Evolutionary conservation across 2,797 vertebrate species (phyloP).

Genomic region (Mycteria americana): DNA sequence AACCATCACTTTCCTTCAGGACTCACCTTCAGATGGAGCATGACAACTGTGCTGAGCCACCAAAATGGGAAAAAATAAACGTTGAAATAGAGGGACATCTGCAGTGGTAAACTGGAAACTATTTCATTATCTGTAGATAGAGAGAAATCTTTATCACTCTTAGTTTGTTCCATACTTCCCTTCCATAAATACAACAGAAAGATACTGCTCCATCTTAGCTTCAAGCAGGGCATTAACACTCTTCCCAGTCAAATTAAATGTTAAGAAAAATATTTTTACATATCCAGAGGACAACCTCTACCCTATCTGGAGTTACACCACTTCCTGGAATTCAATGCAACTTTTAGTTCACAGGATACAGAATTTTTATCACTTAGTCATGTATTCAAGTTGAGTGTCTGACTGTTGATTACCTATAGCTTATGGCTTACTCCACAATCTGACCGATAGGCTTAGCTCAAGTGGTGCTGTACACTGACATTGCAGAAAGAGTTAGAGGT

Average conservation of each 20-base stretch:
- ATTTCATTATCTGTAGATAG: conserved; percentile 80
- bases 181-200: neutral
- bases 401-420: neutral
- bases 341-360: neutral
- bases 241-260: neutral
- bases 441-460: neutral
- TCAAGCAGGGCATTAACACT: neutral
- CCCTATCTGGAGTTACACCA: neutral
- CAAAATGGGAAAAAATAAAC: conserved; percentile 93
- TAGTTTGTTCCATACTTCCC: neutral
- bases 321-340: neutral
- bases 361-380: neutral
- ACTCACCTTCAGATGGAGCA: conserved; percentile 90
- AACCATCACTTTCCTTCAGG: neutral
- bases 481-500: neutral
- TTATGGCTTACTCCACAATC: neutral
- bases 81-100: conserved; percentile 97
- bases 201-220: neutral
- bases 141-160: neutral
- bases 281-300: neutral
- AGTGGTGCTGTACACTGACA: neutral
- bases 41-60: conserved; percentile 87
- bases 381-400: neutral
- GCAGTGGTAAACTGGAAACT: conserved; percentile 88
- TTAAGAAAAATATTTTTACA: neutral